Evolutionary conservation across 2,888 invertebrate species (phyloP).

Genomic region (Leptinotarsa juncta): DNA sequence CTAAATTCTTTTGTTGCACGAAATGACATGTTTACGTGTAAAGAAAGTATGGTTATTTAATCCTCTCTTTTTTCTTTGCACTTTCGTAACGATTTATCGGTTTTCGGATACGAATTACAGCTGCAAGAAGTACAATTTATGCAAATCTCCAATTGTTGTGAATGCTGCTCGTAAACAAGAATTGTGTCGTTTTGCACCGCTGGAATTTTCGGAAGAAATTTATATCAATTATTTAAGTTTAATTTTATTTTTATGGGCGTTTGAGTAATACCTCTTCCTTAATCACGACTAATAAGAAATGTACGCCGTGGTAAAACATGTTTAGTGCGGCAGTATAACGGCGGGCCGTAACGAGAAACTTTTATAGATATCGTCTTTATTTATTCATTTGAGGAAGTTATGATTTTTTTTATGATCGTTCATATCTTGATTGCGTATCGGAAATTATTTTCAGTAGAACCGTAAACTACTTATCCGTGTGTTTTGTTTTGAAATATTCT

Average conservation of each 20-base stretch:
- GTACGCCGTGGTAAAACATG: neutral
- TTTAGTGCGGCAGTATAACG: neutral
- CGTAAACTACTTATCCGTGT: neutral
- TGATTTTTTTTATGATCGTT: constrained; percentile 1
- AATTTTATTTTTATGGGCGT: constrained; percentile 20
- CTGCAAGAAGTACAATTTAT: constrained; percentile 19
- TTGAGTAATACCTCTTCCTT: constrained; percentile 19
- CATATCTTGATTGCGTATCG: neutral
- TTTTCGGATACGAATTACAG: constrained; percentile 8
- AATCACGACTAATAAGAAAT: constrained; percentile 15
- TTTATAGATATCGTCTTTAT: constrained; percentile 2
- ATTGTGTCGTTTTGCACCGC: constrained; percentile 19
- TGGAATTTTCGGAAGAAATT: constrained; percentile 13
- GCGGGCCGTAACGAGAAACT: neutral
- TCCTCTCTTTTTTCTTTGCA: constrained; percentile 15
- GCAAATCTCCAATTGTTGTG: constrained; percentile 24
- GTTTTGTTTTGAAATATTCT: neutral
- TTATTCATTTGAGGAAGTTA: neutral
- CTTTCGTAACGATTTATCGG: constrained; percentile 20
- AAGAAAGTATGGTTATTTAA: constrained; percentile 24
- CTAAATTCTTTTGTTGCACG: constrained; percentile 2
- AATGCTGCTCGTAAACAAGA: constrained; percentile 25
- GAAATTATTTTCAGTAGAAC: neutral
- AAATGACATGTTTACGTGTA: constrained; percentile 23
- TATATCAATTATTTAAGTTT: constrained; percentile 25